Evolutionary conservation across 2,797 vertebrate genomes (phyloP).

Genomic region (Scolopax bukidnonensis): DNA sequence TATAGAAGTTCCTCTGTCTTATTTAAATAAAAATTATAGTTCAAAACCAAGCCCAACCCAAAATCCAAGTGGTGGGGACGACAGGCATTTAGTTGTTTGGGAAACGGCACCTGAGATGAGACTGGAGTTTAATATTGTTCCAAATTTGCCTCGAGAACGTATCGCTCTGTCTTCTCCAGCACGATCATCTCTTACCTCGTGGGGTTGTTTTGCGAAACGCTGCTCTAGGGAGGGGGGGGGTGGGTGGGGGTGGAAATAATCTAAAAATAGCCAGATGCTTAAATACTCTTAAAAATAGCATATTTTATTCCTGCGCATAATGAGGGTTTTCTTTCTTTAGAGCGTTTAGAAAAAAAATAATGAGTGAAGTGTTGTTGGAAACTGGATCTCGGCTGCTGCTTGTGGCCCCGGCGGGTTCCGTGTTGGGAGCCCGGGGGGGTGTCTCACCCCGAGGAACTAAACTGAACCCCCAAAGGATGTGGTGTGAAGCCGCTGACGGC

Average conservation of each 20-base stretch:
- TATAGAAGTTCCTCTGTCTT: constrained; percentile 88
- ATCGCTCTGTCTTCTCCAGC: not conserved
- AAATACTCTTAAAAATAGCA: not conserved
- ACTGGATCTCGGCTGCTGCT: not conserved
- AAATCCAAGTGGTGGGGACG: not conserved
- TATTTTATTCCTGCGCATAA: not conserved
- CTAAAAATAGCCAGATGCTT: not conserved
- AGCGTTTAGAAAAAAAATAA: not conserved
- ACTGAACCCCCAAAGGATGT: constrained; percentile 37
- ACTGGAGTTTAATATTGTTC: not conserved
- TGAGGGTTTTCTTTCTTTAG: not conserved
- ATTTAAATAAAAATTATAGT: constrained; percentile 91
- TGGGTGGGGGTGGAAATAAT: too few relatives aligned
- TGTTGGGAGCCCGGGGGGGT: constrained; percentile 27
- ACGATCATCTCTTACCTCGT: not conserved
- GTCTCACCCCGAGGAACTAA: constrained; percentile 46
- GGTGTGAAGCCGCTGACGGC: constrained; percentile 34
- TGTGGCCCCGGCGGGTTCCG: not conserved
- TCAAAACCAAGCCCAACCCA: constrained; percentile 53
- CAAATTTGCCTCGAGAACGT: not conserved
- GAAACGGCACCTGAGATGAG: not conserved
- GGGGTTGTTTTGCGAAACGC: not conserved
- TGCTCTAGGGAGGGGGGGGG: not conserved
- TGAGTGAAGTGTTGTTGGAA: not conserved
- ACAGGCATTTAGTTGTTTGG: not conserved